Evolutionary conservation across 1,140 invertebrate genomes (phyloP), one percentile per base, ranked within the genome.

Genomic region (Hycleus phaleratus): DNA sequence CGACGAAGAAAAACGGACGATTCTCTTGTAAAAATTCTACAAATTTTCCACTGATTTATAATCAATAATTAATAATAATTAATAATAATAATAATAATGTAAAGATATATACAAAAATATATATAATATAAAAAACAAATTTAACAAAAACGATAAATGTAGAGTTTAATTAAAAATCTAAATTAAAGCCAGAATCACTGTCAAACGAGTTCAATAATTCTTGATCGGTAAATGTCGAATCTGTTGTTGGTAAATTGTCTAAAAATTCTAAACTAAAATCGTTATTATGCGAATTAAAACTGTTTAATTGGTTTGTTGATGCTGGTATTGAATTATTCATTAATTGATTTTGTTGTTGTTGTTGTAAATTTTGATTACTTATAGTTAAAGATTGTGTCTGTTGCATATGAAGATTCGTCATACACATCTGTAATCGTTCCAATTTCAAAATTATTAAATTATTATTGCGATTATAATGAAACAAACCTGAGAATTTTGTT

Each of bases 201-300:
- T 81, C 81, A 46, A 81, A 77, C 3, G 87, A 89, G 72, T 84
- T 89, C 64, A 90, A 79, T 58, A 90, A 72, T 64, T 90, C 88
- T 71, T 88, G 87, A 46, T 86, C 85, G 58, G 84, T 85, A 67
- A 88, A 84, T 60, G 82, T 83, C 62, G 84, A 77, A 66, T 88
- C 85, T 18, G 79, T 79, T 49, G 84, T 79, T 40, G 85, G 83
- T 69, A 89, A 79, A 72, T 86, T 86, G 65, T 90, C 87, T n/a
- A 90, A 74, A 73, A 90, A 87, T 77, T 90, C 88, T 59, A 89
- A 78, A 72, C 82, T 86, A 67, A 89, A 87, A 68, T 89, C 0
- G 85, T 71, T 79, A 32, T 32, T 32, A 32, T 82, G 63, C 67
- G 78, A 45, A 77, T 73, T 74, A 79, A 79, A 74, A 75, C 75